Percentiles rank a stretch among this genome's conserved stretches.
Conservation (phyloP, 2,113 vertebrate species). For the Ctenomys sociabilis region DNA sequence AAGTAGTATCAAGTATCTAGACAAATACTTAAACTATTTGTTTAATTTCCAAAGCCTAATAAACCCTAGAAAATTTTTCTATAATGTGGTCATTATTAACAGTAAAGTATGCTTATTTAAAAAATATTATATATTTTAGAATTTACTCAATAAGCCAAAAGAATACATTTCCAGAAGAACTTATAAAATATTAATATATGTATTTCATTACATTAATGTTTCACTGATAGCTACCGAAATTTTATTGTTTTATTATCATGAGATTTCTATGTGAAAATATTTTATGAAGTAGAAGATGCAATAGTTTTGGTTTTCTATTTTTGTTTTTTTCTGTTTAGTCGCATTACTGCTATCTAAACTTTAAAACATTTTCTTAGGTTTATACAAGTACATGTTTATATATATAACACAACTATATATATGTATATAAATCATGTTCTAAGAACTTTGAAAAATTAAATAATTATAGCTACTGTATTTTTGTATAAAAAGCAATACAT, state of each 20-base stretch:
- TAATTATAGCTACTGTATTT: background rate
- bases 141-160: slow-evolving; percentile 38
- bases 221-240: background rate
- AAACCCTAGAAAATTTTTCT: background rate
- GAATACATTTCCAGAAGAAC: background rate
- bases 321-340: background rate
- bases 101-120: background rate
- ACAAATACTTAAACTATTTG: background rate
- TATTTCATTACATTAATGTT: slow-evolving; percentile 35
- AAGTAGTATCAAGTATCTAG: background rate
- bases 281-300: background rate
- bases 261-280: slow-evolving; percentile 37
- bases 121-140: background rate
- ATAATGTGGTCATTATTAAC: background rate
- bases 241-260: background rate
- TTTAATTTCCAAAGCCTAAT: slow-evolving; percentile 44
- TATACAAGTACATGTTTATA: background rate
- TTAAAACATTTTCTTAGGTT: background rate
- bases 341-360: slow-evolving; percentile 16
- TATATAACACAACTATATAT: background rate
- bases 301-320: background rate
- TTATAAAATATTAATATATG: slow-evolving; percentile 18
- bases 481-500: background rate
- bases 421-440: background rate
- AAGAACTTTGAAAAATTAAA: slow-evolving; percentile 40